phyloP scores from a whole-genome alignment of 2,113 vertebrate genomes.

The Oreochromis tanganicae region DNA sequence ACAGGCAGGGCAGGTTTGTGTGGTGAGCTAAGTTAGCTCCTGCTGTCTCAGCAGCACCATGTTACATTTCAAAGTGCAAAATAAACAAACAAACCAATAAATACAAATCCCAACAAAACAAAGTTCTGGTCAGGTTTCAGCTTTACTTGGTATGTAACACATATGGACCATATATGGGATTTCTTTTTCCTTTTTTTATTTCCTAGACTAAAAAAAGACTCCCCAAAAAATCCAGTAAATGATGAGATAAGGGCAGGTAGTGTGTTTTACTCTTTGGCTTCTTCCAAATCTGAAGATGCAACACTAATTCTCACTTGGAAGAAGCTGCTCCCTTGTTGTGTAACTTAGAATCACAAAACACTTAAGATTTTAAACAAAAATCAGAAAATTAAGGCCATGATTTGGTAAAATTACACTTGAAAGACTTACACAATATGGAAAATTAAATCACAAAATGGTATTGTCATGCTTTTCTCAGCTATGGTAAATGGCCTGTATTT shows the following conservation, averaged over 20 bases:
- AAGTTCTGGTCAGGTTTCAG: not conserved
- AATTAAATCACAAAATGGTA: no score
- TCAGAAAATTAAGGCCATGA: no score
- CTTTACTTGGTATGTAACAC: not conserved
- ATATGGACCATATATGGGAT: fast-evolving
- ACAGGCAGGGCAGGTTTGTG: not conserved
- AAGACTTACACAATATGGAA: no score
- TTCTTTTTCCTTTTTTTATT: no score
- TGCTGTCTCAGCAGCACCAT: fast-evolving
- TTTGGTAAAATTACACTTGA: no score
- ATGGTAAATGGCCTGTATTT: no score
- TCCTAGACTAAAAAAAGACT: not conserved
- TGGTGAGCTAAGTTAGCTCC: fast-evolving
- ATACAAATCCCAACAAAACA: not conserved
- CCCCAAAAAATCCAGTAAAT: fast-evolving
- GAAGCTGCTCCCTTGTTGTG: not conserved
- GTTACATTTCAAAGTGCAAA: not conserved
- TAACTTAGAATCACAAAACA: no score
- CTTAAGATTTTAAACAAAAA: no score
- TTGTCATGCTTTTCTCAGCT: no score
- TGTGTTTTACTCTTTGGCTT: not conserved
- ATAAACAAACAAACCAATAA: not conserved
- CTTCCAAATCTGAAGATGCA: not conserved
- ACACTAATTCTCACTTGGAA: not conserved
- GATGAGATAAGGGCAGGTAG: not conserved